Evolutionary conservation across 2,113 vertebrate genomes (phyloP).

Genomic region (Paedocypris sp.): DNA sequence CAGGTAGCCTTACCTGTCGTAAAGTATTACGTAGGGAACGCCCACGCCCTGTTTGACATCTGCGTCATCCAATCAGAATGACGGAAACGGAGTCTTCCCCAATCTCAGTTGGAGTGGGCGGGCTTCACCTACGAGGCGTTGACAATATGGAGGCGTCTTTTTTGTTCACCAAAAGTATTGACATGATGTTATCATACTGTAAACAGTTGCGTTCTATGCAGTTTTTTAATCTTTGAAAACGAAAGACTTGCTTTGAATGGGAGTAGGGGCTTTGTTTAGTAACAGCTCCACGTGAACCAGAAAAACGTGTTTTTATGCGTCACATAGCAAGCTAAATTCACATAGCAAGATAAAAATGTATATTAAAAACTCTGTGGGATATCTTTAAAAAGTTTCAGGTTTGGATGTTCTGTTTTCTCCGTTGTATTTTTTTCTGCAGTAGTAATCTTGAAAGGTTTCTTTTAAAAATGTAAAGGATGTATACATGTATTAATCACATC

Average conservation of each 20-base stretch:
- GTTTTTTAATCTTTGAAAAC: neutral
- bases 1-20: constrained; percentile 67
- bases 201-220: neutral
- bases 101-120: constrained; percentile 31
- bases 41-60: constrained; percentile 21
- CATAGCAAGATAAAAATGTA: too few species aligned
- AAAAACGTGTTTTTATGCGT: too few species aligned
- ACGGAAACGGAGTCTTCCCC: neutral
- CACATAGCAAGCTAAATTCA: too few species aligned
- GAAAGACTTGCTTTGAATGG: neutral
- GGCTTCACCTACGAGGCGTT: constrained; percentile 18
- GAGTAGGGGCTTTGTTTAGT: neutral
- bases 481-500: too few species aligned
- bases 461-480: too few species aligned
- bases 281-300: too few species aligned
- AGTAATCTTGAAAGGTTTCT: too few species aligned
- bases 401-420: too few species aligned
- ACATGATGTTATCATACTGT: neutral
- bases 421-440: too few species aligned
- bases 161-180: neutral
- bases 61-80: constrained; percentile 30
- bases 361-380: too few species aligned
- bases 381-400: too few species aligned
- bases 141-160: neutral
- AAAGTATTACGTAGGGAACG: constrained; percentile 46